A percentile compares a stretch with the other conserved stretches of the same genome.
These are phyloP conservation scores for Calosoma granatense DNA, from an alignment of 1,140 invertebrate genomes.

Conservation along the genomic window DNA sequence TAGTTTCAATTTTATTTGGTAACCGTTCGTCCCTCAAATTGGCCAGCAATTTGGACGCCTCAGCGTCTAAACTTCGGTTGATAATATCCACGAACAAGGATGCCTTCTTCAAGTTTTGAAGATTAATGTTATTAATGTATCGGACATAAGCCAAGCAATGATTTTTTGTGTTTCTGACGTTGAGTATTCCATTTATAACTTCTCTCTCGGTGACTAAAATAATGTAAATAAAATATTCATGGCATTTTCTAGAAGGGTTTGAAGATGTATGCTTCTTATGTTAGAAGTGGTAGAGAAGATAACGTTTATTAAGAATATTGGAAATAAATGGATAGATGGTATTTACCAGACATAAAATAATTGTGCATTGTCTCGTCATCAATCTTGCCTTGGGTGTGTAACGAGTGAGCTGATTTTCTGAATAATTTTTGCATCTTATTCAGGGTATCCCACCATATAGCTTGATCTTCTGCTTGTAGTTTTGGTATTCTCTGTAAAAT, in stretches of 20 bases:
- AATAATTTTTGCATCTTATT: conserved; percentile 91
- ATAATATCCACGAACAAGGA: conserved; percentile 91
- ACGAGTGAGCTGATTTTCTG: conserved; percentile 77
- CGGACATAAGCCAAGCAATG: conserved; percentile 93
- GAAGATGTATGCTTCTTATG: no score
- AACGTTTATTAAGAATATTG: background rate
- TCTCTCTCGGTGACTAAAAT: conserved; percentile 90
- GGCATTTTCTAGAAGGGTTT: no score
- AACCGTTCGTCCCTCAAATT: conserved; percentile 83
- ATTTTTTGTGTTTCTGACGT: conserved; percentile 90
- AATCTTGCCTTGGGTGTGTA: conserved; percentile 77
- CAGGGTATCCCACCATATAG: conserved; percentile 95
- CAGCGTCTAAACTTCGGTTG: conserved; percentile 85
- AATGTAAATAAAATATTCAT: no score
- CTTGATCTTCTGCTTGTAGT: conserved; percentile 90
- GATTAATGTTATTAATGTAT: conserved; percentile 96
- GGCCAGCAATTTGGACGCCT: conserved; percentile 81
- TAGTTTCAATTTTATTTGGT: conserved; percentile 76
- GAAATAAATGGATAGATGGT: background rate
- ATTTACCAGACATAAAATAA: conserved; percentile 94
- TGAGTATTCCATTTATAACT: conserved; percentile 90
- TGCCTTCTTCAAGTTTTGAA: conserved; percentile 89
- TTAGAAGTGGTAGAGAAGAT: conserved; percentile 12
- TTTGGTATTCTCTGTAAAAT: conserved; percentile 78
- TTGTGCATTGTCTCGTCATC: conserved; percentile 92